phyloP scores from a whole-genome alignment of 2,113 vertebrate genomes.

The Lasiurus borealis region DNA sequence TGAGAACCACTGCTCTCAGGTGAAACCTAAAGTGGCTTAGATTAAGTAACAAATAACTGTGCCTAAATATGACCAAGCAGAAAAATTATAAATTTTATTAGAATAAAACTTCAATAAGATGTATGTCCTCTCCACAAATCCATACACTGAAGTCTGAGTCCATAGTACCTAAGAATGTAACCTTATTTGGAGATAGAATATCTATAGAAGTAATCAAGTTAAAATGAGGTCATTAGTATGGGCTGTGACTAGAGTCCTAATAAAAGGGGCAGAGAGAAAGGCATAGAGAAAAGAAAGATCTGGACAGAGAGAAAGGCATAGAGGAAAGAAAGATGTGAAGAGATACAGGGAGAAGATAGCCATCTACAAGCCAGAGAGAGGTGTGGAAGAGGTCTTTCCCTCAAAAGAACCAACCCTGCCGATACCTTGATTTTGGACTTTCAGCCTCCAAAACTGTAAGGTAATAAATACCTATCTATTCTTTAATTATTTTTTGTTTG shows the following conservation, averaged over 20 bases:
- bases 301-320: not conserved
- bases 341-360: not conserved
- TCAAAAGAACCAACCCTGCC: not conserved
- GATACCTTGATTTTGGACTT: not conserved
- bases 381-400: not conserved
- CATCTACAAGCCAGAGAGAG: not conserved
- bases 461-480: not conserved
- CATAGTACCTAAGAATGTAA: not conserved
- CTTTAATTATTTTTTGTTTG: too few species aligned
- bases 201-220: not conserved
- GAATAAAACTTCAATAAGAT: not conserved
- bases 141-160: not conserved
- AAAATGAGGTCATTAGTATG: constrained; percentile 7
- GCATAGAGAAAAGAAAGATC: not conserved
- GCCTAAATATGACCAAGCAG: not conserved
- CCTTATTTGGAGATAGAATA: not conserved
- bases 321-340: not conserved
- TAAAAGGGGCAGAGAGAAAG: not conserved
- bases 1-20: not conserved
- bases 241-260: not conserved
- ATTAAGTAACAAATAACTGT: not conserved
- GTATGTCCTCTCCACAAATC: not conserved
- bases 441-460: not conserved
- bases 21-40: not conserved
- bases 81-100: not conserved